A percentile compares a stretch with the other conserved stretches of the same genome.
Conservation (phyloP, 2,888 invertebrate species). For the Volucella bombylans region DNA sequence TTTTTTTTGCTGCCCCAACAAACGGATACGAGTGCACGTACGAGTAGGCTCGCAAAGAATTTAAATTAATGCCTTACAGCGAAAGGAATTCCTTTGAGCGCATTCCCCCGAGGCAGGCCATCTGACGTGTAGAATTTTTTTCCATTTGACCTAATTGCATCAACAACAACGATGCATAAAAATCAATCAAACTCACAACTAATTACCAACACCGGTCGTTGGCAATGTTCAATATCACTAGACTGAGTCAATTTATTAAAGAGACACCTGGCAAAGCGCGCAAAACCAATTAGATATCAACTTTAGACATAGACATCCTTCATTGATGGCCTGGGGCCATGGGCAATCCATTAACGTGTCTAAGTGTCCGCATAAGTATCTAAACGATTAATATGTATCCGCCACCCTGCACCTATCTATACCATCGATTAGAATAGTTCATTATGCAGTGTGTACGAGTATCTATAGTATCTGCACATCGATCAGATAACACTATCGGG, state of each 20-base stretch:
- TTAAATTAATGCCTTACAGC: constrained; percentile 25
- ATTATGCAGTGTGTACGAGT: not conserved
- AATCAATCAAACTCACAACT: constrained; percentile 38
- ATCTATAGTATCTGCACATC: not conserved
- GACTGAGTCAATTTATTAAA: constrained; percentile 21
- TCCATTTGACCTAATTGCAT: not conserved
- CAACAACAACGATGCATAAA: constrained; percentile 20
- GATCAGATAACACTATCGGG: constrained; percentile 26
- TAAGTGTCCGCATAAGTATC: not conserved
- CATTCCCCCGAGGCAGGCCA: constrained; percentile 1
- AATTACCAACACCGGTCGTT: not conserved
- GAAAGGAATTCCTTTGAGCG: not conserved
- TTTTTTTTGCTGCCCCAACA: not conserved
- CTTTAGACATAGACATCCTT: constrained; percentile 29
- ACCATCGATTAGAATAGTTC: too few species aligned
- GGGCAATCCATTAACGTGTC: constrained; percentile 20
- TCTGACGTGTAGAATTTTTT: not conserved
- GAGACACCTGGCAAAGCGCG: constrained; percentile 47
- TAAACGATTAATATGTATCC: too few species aligned
- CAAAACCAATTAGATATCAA: constrained; percentile 5
- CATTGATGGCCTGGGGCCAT: constrained; percentile 32
- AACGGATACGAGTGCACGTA: not conserved
- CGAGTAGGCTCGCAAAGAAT: not conserved
- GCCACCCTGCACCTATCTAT: too few species aligned
- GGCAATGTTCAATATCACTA: not conserved